Evolutionary conservation across 1,140 invertebrate genomes (phyloP), one percentile per base, ranked within the genome.

Genomic region (Danaus melanippus): DNA sequence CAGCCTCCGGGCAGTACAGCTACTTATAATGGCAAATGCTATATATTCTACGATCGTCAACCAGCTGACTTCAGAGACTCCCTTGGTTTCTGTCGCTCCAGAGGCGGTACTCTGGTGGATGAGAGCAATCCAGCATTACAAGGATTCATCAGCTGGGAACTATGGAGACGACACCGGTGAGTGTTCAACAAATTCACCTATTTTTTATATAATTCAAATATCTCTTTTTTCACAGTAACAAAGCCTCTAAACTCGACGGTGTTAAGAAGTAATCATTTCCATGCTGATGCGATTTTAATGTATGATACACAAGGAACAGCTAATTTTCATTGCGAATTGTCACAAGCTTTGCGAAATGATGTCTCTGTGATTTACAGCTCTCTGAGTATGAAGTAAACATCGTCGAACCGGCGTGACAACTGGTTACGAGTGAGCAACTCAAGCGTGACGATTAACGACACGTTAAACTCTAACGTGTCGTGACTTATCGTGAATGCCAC

Each of bases 1-100:
- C 95, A 97, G 76, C 95, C 95, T 0, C 95, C 95, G 0, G 96
- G 96, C 10, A 95, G 94, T 39, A 94, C 95, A 0, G 95, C 96
- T 1, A 97, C 96, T 0, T 98, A 98, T 84, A 97, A 97, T 74
- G 96, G 96, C 48, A 97, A 97, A 87, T 98, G 96, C 79, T 98
- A 98, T 76, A 95, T 97, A 58, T 98, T 98, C 86, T 97, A 97
- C 84, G 96, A 96, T 71, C 88, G 95, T 32, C 95, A 97, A 70
- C 94, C 95, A 0, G 78, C 94, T 60, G 92, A 90, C 59, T 96
- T 97, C 79, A 87, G 92, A 17, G 94, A 96, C 44, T 93, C 96
- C 0, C 79, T 95, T 9, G 86, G 90, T 0, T 96, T 96, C 74
- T 98, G 96, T 72, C 90, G 92, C 45, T 89, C 90, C 1, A 88